phyloP scores from a whole-genome alignment of 2,113 vertebrate species.

The human region DNA sequence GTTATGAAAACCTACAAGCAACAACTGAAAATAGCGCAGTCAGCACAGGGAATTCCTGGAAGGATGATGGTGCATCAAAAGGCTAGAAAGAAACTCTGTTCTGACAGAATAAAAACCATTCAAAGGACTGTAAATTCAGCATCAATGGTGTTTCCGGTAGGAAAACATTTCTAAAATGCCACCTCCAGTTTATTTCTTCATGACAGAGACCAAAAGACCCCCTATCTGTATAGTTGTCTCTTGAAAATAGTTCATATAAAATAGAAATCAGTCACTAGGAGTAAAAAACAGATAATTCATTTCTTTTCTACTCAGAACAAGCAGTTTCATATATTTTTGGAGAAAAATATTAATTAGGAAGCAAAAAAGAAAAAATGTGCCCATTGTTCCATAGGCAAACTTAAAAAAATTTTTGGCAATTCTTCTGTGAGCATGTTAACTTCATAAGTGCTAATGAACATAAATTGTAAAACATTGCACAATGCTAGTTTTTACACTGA shows the following conservation, averaged over 20 bases:
- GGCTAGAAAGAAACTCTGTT: constrained; percentile 30
- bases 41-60: constrained; percentile 63
- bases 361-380: neutral
- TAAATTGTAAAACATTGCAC: constrained; percentile 13
- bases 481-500: constrained; percentile 20
- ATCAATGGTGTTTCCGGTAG: constrained; percentile 44
- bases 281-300: constrained; percentile 28
- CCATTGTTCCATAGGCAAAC: constrained; percentile 20
- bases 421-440: neutral
- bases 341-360: constrained; percentile 44
- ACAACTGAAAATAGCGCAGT: constrained; percentile 52
- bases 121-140: constrained; percentile 67
- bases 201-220: constrained; percentile 47
- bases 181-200: constrained; percentile 58
- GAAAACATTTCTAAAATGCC: constrained; percentile 73
- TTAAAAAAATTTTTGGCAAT: neutral
- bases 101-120: constrained; percentile 58
- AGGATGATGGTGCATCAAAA: constrained; percentile 57
- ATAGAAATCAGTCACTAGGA: constrained; percentile 23
- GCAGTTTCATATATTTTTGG: constrained; percentile 17
- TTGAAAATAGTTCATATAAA: constrained; percentile 28
- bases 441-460: constrained; percentile 18
- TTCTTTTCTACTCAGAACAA: constrained; percentile 23
- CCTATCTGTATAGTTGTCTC: constrained; percentile 1
- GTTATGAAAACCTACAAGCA: constrained; percentile 64